A percentile compares a stretch with the other conserved stretches of the same genome.
These are phyloP conservation scores for Lithodes maja DNA, from an alignment of 2,888 invertebrate genomes.

Conservation along the genomic window DNA sequence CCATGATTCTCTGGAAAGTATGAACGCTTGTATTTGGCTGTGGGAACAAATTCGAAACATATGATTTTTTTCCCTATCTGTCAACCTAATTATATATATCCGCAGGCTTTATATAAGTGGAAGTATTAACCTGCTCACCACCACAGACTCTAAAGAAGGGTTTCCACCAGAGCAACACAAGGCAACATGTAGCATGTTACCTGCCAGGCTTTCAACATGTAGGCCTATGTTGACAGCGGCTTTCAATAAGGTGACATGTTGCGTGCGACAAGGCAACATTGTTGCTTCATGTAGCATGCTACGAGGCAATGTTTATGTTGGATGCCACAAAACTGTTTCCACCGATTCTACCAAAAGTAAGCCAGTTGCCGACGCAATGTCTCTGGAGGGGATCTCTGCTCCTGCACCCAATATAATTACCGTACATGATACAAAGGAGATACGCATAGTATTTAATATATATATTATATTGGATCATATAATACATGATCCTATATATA, in stretches of 20 bases:
- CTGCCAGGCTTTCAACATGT: constrained; percentile 1
- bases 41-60: too few relatives aligned
- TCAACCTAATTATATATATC: too few relatives aligned
- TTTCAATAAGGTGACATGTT: constrained; percentile 12
- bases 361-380: constrained; percentile 7
- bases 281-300: constrained; percentile 14
- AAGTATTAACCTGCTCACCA: too few relatives aligned
- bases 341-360: not conserved
- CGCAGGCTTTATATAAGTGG: too few relatives aligned
- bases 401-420: not conserved
- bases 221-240: not conserved
- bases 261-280: not conserved
- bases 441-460: not conserved
- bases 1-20: too few relatives aligned
- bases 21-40: too few relatives aligned
- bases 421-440: not conserved
- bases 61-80: too few relatives aligned
- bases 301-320: constrained; percentile 18
- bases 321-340: constrained; percentile 9
- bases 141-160: not conserved
- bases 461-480: too few relatives aligned
- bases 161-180: constrained; percentile 20
- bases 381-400: constrained; percentile 11
- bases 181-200: not conserved
- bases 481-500: constrained; percentile 8